Base-by-base conservation (phyloP, 2,113 vertebrate genomes). In the Syngnathoides biaculeatus region DNA sequence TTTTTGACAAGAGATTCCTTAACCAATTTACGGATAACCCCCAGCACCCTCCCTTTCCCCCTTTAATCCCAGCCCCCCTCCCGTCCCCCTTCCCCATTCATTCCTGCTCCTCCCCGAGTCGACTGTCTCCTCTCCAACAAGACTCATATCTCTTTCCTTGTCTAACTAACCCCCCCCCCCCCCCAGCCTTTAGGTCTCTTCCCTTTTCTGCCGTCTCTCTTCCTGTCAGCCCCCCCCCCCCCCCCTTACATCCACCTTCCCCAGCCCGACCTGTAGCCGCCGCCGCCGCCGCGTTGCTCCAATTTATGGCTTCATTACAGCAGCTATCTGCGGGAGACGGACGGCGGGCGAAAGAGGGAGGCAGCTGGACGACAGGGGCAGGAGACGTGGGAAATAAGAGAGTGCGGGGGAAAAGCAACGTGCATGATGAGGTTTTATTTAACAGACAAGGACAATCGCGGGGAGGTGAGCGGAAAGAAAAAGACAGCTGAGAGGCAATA, bases 261-360 rank as follows among this genome's bases (percentile, higher is more conserved):
- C 72, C 55, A 68, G 64, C 64, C 61, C 82, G 80, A 92, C 91
- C 79, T 94, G 91, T 92, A 92, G 90, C 92, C 93, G 87, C 78
- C 69, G 79, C 76, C 90, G 80, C 89, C 69, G 79, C 76, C 90
- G 80, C 89, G 89, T 88, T 89, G 90, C 87, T 90, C 82, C 84
- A 92, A 91, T 91, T 90, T 88, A 88, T 90, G 88, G 87, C 85
- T 92, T 94, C 89, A 84, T 94, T 93, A 94, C 87, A 84, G 74
- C 83, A 90, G 89, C 89, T 75, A 75, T 84, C 79, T 70, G 77
- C 67, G 71, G 69, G 77, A 71, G 66, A 48, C 60, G 53, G 61
- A 73, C 56, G 68, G 61, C 66, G 64, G 71, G 77, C 64, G 62
- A 74, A 67, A 73, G 78, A 70, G 79, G 74, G 73, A 70, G 76